Conservation (phyloP, 2,113 vertebrate species). For the Brevimyrus niger region DNA sequence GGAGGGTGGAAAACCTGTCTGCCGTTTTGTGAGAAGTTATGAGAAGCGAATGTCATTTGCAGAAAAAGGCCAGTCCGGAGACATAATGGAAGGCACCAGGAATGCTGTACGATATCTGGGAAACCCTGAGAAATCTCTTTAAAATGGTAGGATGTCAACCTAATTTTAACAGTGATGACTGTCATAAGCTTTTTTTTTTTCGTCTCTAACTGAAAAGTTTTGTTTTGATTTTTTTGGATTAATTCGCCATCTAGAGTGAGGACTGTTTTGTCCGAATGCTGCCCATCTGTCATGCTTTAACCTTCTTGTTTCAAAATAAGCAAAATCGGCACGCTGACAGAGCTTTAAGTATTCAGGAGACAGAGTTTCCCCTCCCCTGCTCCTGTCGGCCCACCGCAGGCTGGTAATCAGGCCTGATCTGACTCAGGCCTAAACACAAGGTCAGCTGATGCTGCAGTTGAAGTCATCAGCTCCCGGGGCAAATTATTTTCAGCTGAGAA, state of each 20-base stretch:
- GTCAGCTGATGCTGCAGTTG: not conserved
- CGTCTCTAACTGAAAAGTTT: not conserved
- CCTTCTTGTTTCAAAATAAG: not conserved
- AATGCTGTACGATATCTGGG: not conserved
- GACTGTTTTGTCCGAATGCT: not conserved
- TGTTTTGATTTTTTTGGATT: not conserved
- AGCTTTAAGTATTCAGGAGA: not conserved
- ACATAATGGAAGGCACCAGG: not conserved
- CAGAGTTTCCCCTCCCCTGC: not conserved
- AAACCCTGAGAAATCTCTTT: not conserved
- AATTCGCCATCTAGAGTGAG: not conserved
- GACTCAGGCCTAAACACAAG: not conserved
- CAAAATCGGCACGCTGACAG: not conserved
- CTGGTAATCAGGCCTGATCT: not conserved
- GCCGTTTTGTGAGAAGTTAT: not conserved
- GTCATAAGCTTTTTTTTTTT: not conserved
- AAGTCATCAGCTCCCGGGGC: not conserved
- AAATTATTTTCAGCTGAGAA: not conserved
- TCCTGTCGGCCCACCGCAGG: not conserved
- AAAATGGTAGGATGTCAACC: not conserved
- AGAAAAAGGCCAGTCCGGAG: not conserved
- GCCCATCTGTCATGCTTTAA: not conserved
- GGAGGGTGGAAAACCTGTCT: not conserved
- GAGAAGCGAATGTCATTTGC: not conserved
- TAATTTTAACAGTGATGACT: not conserved